Conservation (phyloP, 2,113 vertebrate species). For the Panurus biarmicus region DNA sequence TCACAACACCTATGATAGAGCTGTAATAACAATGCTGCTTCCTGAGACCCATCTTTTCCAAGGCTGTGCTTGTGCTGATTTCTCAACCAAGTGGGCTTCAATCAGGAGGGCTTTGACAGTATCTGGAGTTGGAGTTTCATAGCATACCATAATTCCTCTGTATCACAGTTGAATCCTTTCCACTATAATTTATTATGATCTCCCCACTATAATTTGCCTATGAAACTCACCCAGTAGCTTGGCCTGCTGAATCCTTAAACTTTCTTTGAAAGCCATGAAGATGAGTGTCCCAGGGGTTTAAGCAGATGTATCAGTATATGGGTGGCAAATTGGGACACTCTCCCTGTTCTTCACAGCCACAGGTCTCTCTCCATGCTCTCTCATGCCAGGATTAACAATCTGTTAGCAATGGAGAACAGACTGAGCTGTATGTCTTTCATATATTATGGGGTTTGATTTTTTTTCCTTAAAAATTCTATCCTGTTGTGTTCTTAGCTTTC, state of each 20-base stretch:
- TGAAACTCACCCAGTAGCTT: background rate
- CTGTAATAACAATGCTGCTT: background rate
- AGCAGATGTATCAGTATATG: rapidly evolving
- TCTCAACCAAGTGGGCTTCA: background rate
- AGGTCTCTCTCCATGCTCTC: background rate
- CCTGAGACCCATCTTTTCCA: background rate
- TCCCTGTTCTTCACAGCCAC: background rate
- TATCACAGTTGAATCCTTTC: background rate
- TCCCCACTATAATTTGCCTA: background rate
- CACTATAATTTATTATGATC: background rate
- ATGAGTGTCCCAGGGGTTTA: background rate
- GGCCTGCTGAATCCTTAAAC: background rate
- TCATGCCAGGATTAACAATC: background rate
- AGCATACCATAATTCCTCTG: background rate
- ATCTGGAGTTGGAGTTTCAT: background rate
- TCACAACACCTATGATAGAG: background rate
- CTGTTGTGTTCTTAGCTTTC: background rate
- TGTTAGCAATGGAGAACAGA: background rate
- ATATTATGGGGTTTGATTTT: background rate
- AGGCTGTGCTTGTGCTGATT: background rate
- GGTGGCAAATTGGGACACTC: background rate
- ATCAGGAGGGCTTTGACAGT: background rate
- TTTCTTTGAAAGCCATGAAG: background rate
- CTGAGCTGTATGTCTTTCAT: background rate
- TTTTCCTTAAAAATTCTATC: background rate